Conservation (phyloP, 2,113 vertebrate genomes). For the Conger conger region DNA sequence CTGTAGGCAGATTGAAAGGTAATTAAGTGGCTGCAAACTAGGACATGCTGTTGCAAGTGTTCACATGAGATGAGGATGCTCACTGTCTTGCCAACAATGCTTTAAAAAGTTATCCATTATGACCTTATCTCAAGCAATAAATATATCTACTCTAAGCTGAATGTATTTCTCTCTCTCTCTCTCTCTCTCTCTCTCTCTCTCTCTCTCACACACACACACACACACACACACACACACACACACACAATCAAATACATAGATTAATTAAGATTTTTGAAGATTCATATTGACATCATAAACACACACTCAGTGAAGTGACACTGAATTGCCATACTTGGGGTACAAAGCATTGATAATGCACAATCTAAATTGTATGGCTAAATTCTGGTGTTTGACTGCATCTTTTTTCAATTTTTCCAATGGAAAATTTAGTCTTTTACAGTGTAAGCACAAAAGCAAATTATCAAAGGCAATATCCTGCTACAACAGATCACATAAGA, state of each 20-base stretch:
- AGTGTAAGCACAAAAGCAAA: not conserved
- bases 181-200: not conserved
- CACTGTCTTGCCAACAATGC: slow-evolving; percentile 38
- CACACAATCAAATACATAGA: not conserved
- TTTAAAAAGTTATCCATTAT: slow-evolving; percentile 20
- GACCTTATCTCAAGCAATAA: not conserved
- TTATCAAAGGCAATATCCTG: not conserved
- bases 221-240: not conserved
- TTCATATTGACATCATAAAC: not conserved
- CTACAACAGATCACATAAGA: not conserved
- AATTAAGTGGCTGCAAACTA: slow-evolving; percentile 66
- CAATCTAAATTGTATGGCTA: not conserved
- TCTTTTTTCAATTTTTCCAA: not conserved
- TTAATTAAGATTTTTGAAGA: not conserved
- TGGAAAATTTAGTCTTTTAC: not conserved
- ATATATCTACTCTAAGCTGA: not conserved
- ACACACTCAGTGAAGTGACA: not conserved
- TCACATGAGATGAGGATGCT: slow-evolving; percentile 47
- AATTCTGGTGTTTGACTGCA: not conserved
- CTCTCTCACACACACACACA: not conserved
- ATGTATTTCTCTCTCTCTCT: not conserved
- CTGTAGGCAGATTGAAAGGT: slow-evolving; percentile 57
- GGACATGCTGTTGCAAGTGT: slow-evolving; percentile 60
- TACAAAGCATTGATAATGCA: too few relatives aligned
- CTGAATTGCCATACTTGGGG: too few relatives aligned